phyloP scores from a whole-genome alignment of 2,797 vertebrate genomes.

The Mormyrus hasselquistii region DNA sequence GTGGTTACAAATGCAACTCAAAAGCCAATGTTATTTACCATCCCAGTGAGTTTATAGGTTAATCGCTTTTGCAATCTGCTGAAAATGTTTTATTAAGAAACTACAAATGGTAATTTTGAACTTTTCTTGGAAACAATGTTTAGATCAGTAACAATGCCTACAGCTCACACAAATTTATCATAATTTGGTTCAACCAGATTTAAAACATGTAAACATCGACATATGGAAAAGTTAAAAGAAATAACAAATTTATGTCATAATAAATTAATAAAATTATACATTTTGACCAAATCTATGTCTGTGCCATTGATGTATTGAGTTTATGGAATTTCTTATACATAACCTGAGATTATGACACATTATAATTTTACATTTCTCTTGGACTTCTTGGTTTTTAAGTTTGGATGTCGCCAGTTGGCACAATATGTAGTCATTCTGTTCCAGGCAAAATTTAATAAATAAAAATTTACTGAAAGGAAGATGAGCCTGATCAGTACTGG shows the following conservation, averaged over 20 bases:
- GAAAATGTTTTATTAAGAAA: not conserved
- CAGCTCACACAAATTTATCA: not conserved
- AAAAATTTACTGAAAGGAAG: not conserved
- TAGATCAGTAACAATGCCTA: not conserved
- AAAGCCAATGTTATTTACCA: not conserved
- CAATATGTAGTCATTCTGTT: not conserved
- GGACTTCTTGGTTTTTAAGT: not conserved
- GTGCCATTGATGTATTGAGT: slow-evolving; percentile 1
- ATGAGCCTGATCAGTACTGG: not conserved
- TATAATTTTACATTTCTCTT: not conserved
- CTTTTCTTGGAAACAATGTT: not conserved
- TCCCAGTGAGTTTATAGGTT: not conserved
- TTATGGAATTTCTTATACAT: not conserved
- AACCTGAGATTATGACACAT: not conserved
- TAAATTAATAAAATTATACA: not conserved
- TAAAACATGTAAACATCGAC: not conserved
- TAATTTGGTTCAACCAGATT: not conserved
- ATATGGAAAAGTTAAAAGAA: not conserved
- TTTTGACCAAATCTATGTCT: not conserved
- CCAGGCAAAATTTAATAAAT: not conserved
- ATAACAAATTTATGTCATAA: not conserved
- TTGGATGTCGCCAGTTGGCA: not conserved
- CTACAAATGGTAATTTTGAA: not conserved
- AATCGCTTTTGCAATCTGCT: not conserved
- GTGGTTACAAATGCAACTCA: not conserved